Evolutionary conservation across 2,113 vertebrate species (phyloP), one percentile per base, ranked within the genome.

Genomic region (Falco punctatus): DNA sequence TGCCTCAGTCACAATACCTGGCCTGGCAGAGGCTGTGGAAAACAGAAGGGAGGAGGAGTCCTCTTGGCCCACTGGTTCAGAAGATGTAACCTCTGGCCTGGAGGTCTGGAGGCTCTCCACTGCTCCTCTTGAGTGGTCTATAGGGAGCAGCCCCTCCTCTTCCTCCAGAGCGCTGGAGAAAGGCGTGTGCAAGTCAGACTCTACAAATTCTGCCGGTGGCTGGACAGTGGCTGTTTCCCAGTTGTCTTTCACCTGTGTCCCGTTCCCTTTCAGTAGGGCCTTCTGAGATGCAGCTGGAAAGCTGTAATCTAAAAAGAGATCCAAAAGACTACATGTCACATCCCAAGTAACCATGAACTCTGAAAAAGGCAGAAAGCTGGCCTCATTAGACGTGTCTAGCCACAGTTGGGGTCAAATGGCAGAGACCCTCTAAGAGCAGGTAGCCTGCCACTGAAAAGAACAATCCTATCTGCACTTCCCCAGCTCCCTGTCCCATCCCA

Each of bases 201-300:
- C 98, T 49, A 92, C 80, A 57, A 97, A 96, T 74, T 96, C 97
- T 48, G 77, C 92, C 1, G 81, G 82, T 1, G 96, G 94, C 44
- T 97, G 83, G 26, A 87, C 78, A 23, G 97, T 96, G 82, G 96
- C 80, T 21, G 79, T 66, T 94, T 90, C 94, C 15, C 94, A 97
- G 32, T 66, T 73, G 69, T 97, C 97, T 11, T 82, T 94, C 17
- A 73, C 58, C 59, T 95, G 97, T 9, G 95, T 97, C 20, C 74
- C 52, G 7, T 98, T 97, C 51, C 70, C 94, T 72, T 95, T 86
- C 35, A 91, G 88, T 49, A 83, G 52, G 2, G 90, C 74, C 92
- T 98, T 98, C 94, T 97, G 98, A 54, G 98, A 98, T 2, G 97
- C 88, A 89, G 98, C 95, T 52, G 98, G 98, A 88, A 98, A 98